A percentile compares a stretch with the other conserved stretches of the same genome.
phyloP scores from a whole-genome alignment of 2,888 invertebrate species.

The Epiblema foenella region DNA sequence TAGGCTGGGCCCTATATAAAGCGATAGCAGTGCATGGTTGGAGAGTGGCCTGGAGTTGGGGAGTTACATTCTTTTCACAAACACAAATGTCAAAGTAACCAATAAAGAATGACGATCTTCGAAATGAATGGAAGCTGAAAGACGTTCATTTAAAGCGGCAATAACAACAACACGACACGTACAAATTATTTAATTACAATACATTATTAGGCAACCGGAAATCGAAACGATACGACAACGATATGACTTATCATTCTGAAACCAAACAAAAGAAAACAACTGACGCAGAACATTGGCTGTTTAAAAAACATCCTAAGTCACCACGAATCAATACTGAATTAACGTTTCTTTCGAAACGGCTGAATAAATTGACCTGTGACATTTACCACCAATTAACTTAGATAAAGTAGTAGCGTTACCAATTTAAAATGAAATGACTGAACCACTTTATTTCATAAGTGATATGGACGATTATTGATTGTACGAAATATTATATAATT shows the following conservation, averaged over 20 bases:
- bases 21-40: too few species aligned
- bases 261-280: slow-evolving; percentile 36
- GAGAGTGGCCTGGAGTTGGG: too few species aligned
- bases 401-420: slow-evolving; percentile 27
- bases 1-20: too few species aligned
- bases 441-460: background rate
- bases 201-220: slow-evolving; percentile 40
- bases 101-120: too few species aligned
- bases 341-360: background rate
- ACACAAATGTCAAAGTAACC: too few species aligned
- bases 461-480: slow-evolving; percentile 25
- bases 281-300: slow-evolving; percentile 48
- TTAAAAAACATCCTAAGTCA: slow-evolving; percentile 10
- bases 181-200: background rate
- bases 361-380: slow-evolving; percentile 54
- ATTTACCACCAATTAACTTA: slow-evolving; percentile 44
- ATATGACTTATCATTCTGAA: slow-evolving; percentile 5
- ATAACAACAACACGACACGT: background rate
- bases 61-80: too few species aligned
- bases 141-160: too few species aligned
- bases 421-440: background rate
- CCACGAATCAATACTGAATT: background rate
- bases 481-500: background rate
- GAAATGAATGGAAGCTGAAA: too few species aligned
- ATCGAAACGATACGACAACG: slow-evolving; percentile 30